Percentiles rank a stretch among this genome's conserved stretches.
These are phyloP conservation scores for Bolinopsis microptera DNA, from an alignment of 37 sponge, comb jelly and placozoan species.

Conservation along the genomic window DNA sequence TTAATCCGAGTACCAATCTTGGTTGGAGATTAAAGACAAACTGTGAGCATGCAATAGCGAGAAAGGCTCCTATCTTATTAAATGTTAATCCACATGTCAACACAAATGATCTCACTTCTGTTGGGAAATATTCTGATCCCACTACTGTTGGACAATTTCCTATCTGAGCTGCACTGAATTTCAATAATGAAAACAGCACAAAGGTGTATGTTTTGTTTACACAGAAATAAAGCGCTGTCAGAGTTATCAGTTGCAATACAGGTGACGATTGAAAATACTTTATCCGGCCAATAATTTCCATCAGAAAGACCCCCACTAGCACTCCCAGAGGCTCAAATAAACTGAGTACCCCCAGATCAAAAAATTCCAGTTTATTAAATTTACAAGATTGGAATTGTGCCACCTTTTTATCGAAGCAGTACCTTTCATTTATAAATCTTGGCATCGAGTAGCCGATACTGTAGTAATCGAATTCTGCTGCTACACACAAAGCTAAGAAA, in stretches of 20 bases:
- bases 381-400: neutral
- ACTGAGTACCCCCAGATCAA: slow-evolving; percentile 1
- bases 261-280: neutral
- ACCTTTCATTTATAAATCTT: neutral
- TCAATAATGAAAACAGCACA: neutral
- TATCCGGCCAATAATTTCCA: neutral
- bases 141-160: neutral
- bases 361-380: neutral
- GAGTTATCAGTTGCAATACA: neutral
- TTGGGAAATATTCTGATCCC: slow-evolving; percentile 9
- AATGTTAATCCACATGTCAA: neutral
- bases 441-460: neutral
- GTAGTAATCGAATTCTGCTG: neutral
- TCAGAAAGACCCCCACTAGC: neutral
- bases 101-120: neutral
- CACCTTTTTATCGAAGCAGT: neutral
- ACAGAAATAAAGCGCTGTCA: slow-evolving; percentile 9
- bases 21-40: neutral
- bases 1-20: neutral
- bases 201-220: neutral
- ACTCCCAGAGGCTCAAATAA: slow-evolving; percentile 34
- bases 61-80: neutral
- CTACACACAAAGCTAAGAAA: neutral
- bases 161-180: neutral
- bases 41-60: neutral